A percentile compares a stretch with the other conserved stretches of the same genome.
Evolutionary conservation across 2,888 invertebrate species (phyloP).

Genomic region (Zonitis immaculata): DNA sequence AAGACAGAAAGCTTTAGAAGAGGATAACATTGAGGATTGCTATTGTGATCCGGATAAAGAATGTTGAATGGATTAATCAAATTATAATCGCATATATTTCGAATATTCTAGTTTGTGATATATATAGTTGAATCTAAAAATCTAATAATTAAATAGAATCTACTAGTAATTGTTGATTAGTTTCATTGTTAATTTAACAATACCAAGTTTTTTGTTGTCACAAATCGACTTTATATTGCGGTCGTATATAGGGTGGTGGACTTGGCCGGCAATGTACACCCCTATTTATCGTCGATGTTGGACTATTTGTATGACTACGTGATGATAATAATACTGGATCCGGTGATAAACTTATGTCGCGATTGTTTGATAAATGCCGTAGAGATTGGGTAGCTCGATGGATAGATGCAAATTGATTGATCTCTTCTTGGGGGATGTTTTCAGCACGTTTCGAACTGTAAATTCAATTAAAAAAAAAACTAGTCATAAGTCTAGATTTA

Average conservation of each 20-base stretch:
- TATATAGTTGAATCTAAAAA: not conserved
- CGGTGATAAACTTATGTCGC: conserved; percentile 39
- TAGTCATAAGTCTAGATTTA: not conserved
- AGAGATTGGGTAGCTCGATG: conserved; percentile 57
- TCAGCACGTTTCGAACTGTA: conserved; percentile 45
- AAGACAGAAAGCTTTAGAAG: conserved; percentile 42
- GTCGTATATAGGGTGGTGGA: conserved; percentile 57
- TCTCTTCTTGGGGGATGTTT: conserved; percentile 54
- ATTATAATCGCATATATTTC: not conserved
- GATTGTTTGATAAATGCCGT: conserved; percentile 52
- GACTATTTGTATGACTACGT: conserved; percentile 42
- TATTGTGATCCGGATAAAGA: conserved; percentile 39
- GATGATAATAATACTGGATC: conserved; percentile 36
- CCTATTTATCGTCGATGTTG: conserved; percentile 41
- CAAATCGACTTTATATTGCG: conserved; percentile 54
- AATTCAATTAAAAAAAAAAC: conserved; percentile 23
- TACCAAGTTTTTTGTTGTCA: conserved; percentile 56
- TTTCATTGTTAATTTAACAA: conserved; percentile 43
- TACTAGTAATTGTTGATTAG: not conserved
- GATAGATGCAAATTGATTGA: conserved; percentile 59
- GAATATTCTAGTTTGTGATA: not conserved
- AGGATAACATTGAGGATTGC: conserved; percentile 40
- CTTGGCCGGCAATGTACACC: conserved; percentile 52
- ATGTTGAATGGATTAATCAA: conserved; percentile 2
- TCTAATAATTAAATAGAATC: not conserved